phyloP scores from a whole-genome alignment of 2,888 invertebrate genomes.

The Calameuta idolon region DNA sequence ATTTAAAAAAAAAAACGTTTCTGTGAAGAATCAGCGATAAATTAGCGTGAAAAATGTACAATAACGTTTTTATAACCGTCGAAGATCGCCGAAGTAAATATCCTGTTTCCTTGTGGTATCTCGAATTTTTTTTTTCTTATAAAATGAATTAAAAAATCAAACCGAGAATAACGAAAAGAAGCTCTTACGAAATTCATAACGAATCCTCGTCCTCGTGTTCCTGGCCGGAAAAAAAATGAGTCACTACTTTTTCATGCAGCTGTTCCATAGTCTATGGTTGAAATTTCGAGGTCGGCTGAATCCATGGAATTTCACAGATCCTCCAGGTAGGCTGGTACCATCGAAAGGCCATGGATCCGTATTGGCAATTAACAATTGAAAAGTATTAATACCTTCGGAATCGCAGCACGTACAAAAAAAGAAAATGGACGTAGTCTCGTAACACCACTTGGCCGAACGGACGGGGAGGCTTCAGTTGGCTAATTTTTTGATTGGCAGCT shows the following conservation, averaged over 20 bases:
- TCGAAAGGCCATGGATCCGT: background rate
- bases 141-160: background rate
- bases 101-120: background rate
- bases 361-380: background rate
- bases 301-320: background rate
- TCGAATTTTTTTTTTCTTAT: background rate
- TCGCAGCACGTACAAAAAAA: background rate
- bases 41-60: background rate
- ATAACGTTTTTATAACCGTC: background rate
- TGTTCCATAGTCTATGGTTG: background rate
- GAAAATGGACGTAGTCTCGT: background rate
- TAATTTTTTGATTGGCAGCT: background rate
- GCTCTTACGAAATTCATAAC: background rate
- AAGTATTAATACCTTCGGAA: background rate
- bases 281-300: background rate
- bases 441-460: background rate
- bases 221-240: background rate
- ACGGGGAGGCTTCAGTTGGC: background rate
- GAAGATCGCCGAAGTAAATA: background rate
- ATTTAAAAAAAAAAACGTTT: background rate
- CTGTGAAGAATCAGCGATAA: background rate
- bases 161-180: background rate
- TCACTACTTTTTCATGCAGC: background rate
- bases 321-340: background rate
- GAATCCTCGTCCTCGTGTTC: background rate